phyloP scores from a whole-genome alignment of 53 echinoderm and acorn worm species.

The Henricia sp. region DNA sequence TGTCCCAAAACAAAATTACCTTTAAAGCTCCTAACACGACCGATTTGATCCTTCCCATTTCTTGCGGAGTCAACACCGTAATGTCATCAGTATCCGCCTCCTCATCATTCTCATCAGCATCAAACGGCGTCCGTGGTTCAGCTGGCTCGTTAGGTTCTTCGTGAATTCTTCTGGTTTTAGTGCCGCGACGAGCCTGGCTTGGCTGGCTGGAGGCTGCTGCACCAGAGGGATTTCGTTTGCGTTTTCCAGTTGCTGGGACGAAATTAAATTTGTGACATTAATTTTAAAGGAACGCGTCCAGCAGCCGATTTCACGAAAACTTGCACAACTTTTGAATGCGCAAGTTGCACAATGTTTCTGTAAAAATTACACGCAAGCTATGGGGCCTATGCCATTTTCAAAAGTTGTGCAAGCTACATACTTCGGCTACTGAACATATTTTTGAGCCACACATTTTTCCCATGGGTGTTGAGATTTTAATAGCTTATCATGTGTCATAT shows the following conservation, averaged over 20 bases:
- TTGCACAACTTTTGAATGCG: no score
- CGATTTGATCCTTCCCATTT: constrained; percentile 61
- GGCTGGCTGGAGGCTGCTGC: constrained; percentile 26
- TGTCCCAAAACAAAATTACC: constrained; percentile 39
- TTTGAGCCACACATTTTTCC: no score
- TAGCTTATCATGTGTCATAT: no score
- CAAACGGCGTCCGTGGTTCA: constrained; percentile 8
- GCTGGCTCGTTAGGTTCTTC: neutral
- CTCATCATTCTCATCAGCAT: constrained; percentile 61
- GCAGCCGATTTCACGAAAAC: no score
- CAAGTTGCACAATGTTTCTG: no score
- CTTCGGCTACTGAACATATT: no score
- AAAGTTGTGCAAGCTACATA: no score
- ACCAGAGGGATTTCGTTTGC: constrained; percentile 64
- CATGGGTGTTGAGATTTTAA: no score
- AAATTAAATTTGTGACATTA: no score
- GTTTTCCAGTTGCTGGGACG: constrained; percentile 5
- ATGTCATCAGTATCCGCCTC: constrained; percentile 66
- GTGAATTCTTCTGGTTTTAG: constrained; percentile 38
- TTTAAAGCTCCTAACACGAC: constrained; percentile 62
- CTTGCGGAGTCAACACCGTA: constrained; percentile 70
- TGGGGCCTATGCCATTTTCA: no score
- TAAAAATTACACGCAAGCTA: no score
- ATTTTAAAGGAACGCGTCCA: no score
- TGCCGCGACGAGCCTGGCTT: constrained; percentile 14